These are phyloP conservation scores for Tamandua tetradactyla DNA, from an alignment of 2,797 vertebrate species.

Conservation along the genomic window DNA sequence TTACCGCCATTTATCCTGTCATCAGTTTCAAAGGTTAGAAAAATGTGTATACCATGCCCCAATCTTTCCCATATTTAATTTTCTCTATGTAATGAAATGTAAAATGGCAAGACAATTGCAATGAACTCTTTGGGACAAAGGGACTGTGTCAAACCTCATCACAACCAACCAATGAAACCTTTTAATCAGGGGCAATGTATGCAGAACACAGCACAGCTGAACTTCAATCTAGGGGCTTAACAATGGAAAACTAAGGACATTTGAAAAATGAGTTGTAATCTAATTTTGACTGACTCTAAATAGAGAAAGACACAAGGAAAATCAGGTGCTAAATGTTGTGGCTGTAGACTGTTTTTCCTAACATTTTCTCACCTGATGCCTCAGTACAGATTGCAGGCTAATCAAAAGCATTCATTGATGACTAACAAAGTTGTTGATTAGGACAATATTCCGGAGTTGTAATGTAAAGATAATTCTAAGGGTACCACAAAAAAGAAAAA, in stretches of 20 bases:
- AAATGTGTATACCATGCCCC: background rate
- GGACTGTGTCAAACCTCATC: conserved; percentile 56
- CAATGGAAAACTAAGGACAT: background rate
- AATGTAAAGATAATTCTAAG: conserved; percentile 14
- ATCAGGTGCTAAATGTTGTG: background rate
- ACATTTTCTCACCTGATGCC: background rate
- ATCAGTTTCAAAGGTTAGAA: conserved; percentile 37
- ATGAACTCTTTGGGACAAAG: conserved; percentile 24
- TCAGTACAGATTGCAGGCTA: background rate
- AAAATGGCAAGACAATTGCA: conserved; percentile 62
- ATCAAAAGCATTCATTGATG: conserved; percentile 20
- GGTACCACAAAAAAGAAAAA: background rate
- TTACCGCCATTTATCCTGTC: background rate
- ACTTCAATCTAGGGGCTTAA: background rate
- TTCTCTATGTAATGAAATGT: conserved; percentile 53
- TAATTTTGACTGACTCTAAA: conserved; percentile 52
- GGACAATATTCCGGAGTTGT: background rate
- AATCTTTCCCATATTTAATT: background rate
- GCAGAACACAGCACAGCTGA: background rate
- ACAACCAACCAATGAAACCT: conserved; percentile 37
- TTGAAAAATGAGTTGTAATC: conserved; percentile 44
- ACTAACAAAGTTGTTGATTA: background rate
- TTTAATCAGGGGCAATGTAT: conserved; percentile 61
- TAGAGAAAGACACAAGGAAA: conserved; percentile 30
- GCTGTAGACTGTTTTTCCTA: background rate